These are phyloP conservation scores for Pandemis cinnamomeana DNA, from an alignment of 2,888 invertebrate genomes.

Conservation along the genomic window DNA sequence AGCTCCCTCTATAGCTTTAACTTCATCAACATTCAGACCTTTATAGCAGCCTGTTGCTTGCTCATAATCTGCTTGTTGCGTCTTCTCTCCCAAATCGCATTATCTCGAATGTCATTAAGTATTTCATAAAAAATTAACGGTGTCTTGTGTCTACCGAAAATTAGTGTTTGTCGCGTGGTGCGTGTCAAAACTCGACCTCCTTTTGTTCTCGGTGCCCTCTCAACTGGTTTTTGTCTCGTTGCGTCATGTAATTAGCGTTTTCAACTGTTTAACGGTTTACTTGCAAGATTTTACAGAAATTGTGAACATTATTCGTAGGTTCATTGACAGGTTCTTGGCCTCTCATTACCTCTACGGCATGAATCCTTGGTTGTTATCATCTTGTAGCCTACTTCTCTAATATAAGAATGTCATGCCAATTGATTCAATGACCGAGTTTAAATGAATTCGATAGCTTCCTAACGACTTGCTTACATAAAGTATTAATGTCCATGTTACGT, in stretches of 20 bases:
- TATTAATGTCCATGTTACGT: slow-evolving; percentile 20
- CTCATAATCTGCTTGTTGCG: slow-evolving; percentile 14
- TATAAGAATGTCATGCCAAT: slow-evolving; percentile 5
- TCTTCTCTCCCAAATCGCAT: background rate
- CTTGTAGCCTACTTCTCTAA: slow-evolving; percentile 13
- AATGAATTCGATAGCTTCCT: slow-evolving; percentile 4
- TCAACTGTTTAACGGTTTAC: slow-evolving; percentile 18
- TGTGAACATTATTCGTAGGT: slow-evolving; percentile 13
- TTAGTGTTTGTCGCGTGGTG: slow-evolving; percentile 29
- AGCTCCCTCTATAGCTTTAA: background rate
- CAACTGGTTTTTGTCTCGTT: slow-evolving; percentile 23
- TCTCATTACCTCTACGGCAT: background rate
- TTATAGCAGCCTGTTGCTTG: slow-evolving; percentile 8
- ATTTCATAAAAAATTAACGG: slow-evolving; percentile 18
- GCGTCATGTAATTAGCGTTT: slow-evolving; percentile 35
- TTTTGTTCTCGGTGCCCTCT: slow-evolving; percentile 48
- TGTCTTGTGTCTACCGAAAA: slow-evolving; percentile 19
- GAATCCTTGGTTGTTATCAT: background rate
- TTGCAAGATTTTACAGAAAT: slow-evolving; percentile 20
- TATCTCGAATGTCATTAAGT: background rate
- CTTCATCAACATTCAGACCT: slow-evolving; percentile 3
- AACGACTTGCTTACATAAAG: slow-evolving; percentile 10
- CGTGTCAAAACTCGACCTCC: slow-evolving; percentile 47
- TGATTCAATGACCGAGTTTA: slow-evolving; percentile 17
- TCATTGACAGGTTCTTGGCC: slow-evolving; percentile 32